phyloP scores from a whole-genome alignment of 2,797 vertebrate species.

The Poecilia velifera region DNA sequence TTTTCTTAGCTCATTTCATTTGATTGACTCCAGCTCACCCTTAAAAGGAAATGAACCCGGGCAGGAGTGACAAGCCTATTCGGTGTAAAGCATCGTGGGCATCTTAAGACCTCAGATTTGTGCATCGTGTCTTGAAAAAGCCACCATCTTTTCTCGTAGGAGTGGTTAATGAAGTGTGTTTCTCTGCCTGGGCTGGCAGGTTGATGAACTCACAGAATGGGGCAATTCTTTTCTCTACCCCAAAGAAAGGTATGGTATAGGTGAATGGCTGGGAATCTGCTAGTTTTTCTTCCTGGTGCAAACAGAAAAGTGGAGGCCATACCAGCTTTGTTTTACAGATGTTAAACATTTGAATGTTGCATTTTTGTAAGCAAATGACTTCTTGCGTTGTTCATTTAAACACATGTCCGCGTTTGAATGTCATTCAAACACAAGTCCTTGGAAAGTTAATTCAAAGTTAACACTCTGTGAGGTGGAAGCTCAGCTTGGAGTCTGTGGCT shows the following conservation, averaged over 20 bases:
- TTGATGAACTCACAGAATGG: constrained; percentile 67
- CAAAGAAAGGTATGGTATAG: constrained; percentile 44
- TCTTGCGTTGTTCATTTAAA: constrained; percentile 31
- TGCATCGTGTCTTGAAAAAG: constrained; percentile 69
- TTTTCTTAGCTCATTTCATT: constrained; percentile 77
- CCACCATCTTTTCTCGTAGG: constrained; percentile 65
- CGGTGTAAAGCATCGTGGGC: constrained; percentile 72
- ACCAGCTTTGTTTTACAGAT: constrained; percentile 66
- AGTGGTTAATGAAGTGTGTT: constrained; percentile 80
- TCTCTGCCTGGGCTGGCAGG: constrained; percentile 66
- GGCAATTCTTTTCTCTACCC: constrained; percentile 48
- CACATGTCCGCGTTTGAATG: constrained; percentile 33
- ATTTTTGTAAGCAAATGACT: constrained; percentile 29
- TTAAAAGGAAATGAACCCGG: constrained; percentile 76
- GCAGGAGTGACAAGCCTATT: constrained; percentile 75
- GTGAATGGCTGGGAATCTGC: constrained; percentile 47
- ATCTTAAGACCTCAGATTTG: constrained; percentile 67
- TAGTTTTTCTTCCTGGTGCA: constrained; percentile 67
- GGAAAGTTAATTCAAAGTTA: no score
- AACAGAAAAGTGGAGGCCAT: constrained; percentile 48
- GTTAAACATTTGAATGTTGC: constrained; percentile 62
- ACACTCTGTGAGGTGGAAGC: no score
- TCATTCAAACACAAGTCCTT: no score
- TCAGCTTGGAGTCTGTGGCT: no score
- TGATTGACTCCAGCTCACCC: constrained; percentile 76